phyloP scores from a whole-genome alignment of 1,140 invertebrate genomes.

The Drosophila micromelanica region DNA sequence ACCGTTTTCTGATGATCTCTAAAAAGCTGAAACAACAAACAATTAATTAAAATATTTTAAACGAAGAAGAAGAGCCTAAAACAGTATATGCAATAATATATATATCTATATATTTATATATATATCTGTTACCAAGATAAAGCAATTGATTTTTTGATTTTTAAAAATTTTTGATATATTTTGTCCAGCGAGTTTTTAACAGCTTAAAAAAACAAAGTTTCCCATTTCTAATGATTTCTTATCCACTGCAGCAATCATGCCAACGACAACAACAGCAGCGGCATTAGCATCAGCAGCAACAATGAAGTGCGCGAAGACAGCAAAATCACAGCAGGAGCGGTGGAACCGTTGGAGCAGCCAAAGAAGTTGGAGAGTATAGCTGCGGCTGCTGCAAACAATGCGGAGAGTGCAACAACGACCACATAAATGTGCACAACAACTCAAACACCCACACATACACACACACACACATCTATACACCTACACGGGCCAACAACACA shows the following conservation, averaged over 20 bases:
- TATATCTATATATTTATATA: too few species aligned
- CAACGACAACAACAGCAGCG: conserved; percentile 66
- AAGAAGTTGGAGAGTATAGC: conserved; percentile 25
- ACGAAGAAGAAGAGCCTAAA: too few species aligned
- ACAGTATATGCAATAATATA: too few species aligned
- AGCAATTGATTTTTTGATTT: too few species aligned
- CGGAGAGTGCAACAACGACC: conserved; percentile 69
- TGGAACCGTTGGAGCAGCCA: conserved; percentile 44
- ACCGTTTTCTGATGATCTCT: too few species aligned
- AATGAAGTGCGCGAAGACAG: conserved; percentile 28
- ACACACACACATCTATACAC: conserved; percentile 17
- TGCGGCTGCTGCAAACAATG: conserved; percentile 49
- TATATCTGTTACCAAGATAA: too few species aligned
- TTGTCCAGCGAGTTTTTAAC: too few species aligned
- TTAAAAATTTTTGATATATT: too few species aligned
- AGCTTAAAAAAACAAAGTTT: too few species aligned
- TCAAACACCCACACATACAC: conserved; percentile 19
- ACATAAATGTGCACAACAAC: conserved; percentile 55
- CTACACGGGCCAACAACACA: conserved; percentile 11
- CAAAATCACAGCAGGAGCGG: conserved; percentile 48
- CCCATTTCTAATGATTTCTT: neutral
- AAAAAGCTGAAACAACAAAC: too few species aligned
- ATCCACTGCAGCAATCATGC: conserved; percentile 57
- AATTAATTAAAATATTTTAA: too few species aligned
- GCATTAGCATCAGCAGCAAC: conserved; percentile 41